Base-by-base conservation (phyloP, 2,797 vertebrate species). In the Sarcoramphus papa region DNA sequence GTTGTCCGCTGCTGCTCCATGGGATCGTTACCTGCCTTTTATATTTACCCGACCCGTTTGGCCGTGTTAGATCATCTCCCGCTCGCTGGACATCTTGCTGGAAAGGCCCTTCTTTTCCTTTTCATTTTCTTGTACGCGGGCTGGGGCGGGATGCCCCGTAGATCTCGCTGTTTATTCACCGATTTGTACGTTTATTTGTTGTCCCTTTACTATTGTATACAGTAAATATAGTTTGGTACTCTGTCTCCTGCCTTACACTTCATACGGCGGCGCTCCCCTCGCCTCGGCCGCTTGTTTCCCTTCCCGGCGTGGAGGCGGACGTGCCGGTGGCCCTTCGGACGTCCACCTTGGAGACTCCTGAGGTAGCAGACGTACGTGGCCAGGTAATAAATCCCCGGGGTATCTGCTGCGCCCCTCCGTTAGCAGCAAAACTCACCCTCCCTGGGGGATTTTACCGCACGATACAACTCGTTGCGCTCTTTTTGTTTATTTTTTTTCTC, bases 141-240 rank as follows among this genome's bases (percentile, higher is more conserved):
- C 65, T 43, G 64, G 76, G 96, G 68, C 53, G 68, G 89, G 95
- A 14, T 10, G 89, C 97, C 82, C 97, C 85, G 68, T 95, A 94
- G 97, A 97, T 97, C 98, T 98, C 97, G 72, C 9, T 97, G 98
- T 98, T 98, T 98, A 97, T 98, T 98, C 98, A 98, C 98, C 97
- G 96, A 97, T 99, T 99, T 99, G 98, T 99, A 99, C 98, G 97
- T n/a, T 98, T 98, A 97, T 98, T 98, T 98, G 98, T 99, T 97
- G 98, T 98, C 98, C 98, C 98, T 99, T 99, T 98, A 98, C 98
- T 98, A 98, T 97, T 98, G 98, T 98, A 98, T 97, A 98, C 98
- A 99, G 99, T 99, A 99, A 99, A 99, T 98, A 98, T 98, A 98
- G 98, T 98, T 98, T 98, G 98, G 98, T 99, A 98, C 98, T 98